Percentiles rank a stretch among this genome's conserved stretches.
Evolutionary conservation across 2,888 invertebrate genomes (phyloP).

Genomic region (Rhorus exstirpatorius): DNA sequence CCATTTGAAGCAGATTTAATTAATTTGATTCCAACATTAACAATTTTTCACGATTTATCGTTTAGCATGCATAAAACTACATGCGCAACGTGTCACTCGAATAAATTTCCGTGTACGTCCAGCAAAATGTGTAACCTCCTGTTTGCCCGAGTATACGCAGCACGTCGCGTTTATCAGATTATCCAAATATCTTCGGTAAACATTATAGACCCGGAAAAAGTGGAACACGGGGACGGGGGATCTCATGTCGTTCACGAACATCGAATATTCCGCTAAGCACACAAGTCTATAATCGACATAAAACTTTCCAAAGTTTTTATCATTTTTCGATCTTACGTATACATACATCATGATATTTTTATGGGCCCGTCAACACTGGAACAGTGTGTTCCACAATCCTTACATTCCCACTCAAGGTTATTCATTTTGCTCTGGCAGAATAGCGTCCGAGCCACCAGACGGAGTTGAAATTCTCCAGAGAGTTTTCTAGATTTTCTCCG

Average conservation of each 20-base stretch:
- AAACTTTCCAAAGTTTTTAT: background rate
- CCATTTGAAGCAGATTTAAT: too few relatives aligned
- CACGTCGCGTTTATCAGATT: constrained; percentile 7
- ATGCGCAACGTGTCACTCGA: background rate
- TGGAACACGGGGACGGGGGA: background rate
- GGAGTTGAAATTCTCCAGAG: background rate
- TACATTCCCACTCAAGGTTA: too few relatives aligned
- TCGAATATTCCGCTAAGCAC: background rate
- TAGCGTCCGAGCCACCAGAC: too few relatives aligned
- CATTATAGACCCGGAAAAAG: background rate
- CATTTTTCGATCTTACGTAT: background rate
- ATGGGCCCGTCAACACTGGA: background rate
- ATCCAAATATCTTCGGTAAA: background rate
- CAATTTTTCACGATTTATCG: too few relatives aligned
- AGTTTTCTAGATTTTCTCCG: background rate
- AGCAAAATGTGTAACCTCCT: background rate
- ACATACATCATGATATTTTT: background rate
- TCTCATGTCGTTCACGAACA: background rate
- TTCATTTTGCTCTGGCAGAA: too few relatives aligned
- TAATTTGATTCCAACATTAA: too few relatives aligned
- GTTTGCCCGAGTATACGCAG: background rate
- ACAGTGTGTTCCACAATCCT: background rate
- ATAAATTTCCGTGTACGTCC: background rate
- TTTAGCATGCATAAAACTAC: background rate
- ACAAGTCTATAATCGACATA: background rate